phyloP scores from a whole-genome alignment of 2,888 invertebrate genomes.

The Drosophila silvestris region DNA sequence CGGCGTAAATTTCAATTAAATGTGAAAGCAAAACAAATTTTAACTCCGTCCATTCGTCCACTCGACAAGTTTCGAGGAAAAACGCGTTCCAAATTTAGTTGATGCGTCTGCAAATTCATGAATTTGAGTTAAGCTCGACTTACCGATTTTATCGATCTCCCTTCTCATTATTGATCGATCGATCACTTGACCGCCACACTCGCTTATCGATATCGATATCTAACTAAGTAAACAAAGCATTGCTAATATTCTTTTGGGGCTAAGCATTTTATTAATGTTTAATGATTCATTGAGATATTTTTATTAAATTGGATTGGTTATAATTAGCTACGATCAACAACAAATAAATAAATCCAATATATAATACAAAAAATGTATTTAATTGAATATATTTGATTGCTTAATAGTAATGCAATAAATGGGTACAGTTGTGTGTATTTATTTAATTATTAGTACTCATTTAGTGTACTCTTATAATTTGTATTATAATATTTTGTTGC shows the following conservation, averaged over 20 bases:
- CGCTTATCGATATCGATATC: not conserved
- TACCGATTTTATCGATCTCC: not conserved
- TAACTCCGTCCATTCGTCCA: slow-evolving; percentile 42
- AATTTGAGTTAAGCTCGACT: not conserved
- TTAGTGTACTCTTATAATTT: not conserved
- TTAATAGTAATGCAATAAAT: not conserved
- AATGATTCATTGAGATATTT: not conserved
- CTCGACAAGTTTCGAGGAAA: slow-evolving; percentile 29
- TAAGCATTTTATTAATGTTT: too few relatives aligned
- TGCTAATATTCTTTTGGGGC: too few relatives aligned
- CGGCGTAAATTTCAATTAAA: slow-evolving; percentile 84
- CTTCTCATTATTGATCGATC: not conserved
- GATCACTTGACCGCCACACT: not conserved
- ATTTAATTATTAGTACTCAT: not conserved
- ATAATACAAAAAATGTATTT: not conserved
- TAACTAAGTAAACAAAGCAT: too few relatives aligned
- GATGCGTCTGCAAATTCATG: slow-evolving; percentile 18
- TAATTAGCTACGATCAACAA: not conserved
- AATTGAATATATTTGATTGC: not conserved
- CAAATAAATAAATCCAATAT: not conserved
- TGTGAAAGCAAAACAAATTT: slow-evolving; percentile 81
- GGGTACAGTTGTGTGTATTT: not conserved
- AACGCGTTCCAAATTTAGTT: slow-evolving; percentile 39
- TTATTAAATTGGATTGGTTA: not conserved
- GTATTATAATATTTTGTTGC: not conserved